These are phyloP conservation scores for Sarcophaga caerulescens DNA, from an alignment of 2,888 invertebrate genomes.

Conservation along the genomic window DNA sequence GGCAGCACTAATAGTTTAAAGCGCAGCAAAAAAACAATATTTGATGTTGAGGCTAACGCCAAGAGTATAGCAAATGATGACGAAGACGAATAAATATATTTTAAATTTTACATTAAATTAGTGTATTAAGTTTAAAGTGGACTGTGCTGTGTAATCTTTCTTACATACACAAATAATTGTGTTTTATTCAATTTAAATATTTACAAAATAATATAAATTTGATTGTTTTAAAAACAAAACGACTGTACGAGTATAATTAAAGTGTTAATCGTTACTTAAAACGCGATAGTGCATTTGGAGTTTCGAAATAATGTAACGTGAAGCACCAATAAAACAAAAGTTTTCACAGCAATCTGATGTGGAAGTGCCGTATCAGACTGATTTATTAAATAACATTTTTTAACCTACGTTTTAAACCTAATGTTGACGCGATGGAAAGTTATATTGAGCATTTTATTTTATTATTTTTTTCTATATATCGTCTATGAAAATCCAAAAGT, in stretches of 20 bases:
- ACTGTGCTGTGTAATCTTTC: slow-evolving; percentile 57
- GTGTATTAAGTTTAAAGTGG: slow-evolving; percentile 54
- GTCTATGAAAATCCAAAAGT: no score
- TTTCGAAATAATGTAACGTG: background rate
- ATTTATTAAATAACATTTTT: background rate
- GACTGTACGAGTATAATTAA: no score
- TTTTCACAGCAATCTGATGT: background rate
- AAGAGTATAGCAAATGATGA: slow-evolving; percentile 66
- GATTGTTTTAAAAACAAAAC: no score
- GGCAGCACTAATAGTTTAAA: slow-evolving; percentile 72
- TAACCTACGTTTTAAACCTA: background rate
- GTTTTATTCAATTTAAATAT: background rate
- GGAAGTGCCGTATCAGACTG: background rate
- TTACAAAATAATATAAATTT: no score
- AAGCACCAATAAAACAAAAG: background rate
- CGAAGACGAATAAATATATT: slow-evolving; percentile 67
- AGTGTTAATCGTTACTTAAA: no score
- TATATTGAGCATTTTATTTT: no score
- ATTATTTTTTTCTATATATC: no score
- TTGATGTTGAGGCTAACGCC: slow-evolving; percentile 75
- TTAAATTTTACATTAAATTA: slow-evolving; percentile 46
- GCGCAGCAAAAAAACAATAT: slow-evolving; percentile 81
- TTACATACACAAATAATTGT: background rate
- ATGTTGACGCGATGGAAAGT: no score
- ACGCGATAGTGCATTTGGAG: no score